These are phyloP conservation scores for Hymenochirus boettgeri DNA, from an alignment of 2,113 vertebrate genomes.

Conservation along the genomic window DNA sequence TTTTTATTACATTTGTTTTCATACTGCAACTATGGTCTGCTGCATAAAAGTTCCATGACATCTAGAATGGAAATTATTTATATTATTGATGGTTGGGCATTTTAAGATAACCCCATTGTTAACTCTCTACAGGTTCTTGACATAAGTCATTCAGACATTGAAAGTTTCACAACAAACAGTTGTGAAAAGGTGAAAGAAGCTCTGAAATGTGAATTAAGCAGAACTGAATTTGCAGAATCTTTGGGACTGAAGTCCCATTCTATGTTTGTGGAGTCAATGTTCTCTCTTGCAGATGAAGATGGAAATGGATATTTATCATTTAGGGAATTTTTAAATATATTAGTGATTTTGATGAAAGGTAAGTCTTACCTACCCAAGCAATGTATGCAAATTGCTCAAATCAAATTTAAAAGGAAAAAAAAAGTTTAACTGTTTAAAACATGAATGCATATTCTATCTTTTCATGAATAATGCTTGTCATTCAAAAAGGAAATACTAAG, in stretches of 20 bases:
- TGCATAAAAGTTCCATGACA: too few relatives aligned
- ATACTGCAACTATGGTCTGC: too few relatives aligned
- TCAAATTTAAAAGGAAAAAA: too few relatives aligned
- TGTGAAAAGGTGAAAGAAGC: constrained; percentile 66
- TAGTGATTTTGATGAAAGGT: constrained; percentile 89
- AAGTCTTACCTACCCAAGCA: neutral
- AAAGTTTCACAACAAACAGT: constrained; percentile 61
- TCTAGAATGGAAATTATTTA: too few relatives aligned
- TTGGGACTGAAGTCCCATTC: constrained; percentile 77
- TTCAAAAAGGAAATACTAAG: too few relatives aligned
- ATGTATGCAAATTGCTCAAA: too few relatives aligned
- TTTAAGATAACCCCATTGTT: too few relatives aligned
- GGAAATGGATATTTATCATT: constrained; percentile 85
- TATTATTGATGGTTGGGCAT: too few relatives aligned
- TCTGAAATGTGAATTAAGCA: constrained; percentile 75
- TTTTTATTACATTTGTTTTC: too few relatives aligned
- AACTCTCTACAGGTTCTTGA: constrained; percentile 68
- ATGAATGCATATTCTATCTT: too few relatives aligned
- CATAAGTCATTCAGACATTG: constrained; percentile 72
- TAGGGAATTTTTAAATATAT: constrained; percentile 80
- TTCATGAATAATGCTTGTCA: too few relatives aligned
- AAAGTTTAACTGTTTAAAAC: too few relatives aligned
- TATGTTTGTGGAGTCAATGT: constrained; percentile 84
- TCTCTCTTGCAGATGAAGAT: constrained; percentile 83
- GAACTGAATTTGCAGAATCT: constrained; percentile 71